Conservation (phyloP, 2,113 vertebrate genomes). For the Orcinus orca region DNA sequence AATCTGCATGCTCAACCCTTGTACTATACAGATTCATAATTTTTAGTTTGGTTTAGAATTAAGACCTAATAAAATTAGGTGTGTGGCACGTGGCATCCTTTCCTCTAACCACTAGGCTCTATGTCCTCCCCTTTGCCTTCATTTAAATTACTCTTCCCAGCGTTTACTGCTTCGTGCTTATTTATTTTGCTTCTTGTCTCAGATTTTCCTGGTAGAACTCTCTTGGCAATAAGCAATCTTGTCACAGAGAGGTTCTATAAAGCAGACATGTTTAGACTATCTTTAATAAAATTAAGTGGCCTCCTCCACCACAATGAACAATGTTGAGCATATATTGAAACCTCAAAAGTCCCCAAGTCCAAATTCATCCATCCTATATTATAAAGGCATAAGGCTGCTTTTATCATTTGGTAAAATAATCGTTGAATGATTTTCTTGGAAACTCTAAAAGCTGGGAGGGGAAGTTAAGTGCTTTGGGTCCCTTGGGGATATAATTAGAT, state of each 20-base stretch:
- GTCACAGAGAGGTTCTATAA: constrained; percentile 67
- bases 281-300: constrained; percentile 76
- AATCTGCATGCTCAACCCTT: not conserved
- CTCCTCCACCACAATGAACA: constrained; percentile 28
- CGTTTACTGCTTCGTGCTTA: constrained; percentile 36
- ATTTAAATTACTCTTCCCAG: constrained; percentile 30
- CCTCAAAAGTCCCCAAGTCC: constrained; percentile 18
- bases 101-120: not conserved
- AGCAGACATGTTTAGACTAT: constrained; percentile 72
- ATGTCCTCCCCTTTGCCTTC: not conserved
- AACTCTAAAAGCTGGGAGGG: constrained; percentile 71
- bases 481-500: constrained; percentile 79
- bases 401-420: constrained; percentile 75
- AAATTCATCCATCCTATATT: constrained; percentile 59
- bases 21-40: not conserved
- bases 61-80: constrained; percentile 10
- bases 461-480: constrained; percentile 64
- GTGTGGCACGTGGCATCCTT: not conserved
- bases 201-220: constrained; percentile 58
- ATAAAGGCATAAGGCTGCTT: constrained; percentile 74
- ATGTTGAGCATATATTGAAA: constrained; percentile 23
- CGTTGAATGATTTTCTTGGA: constrained; percentile 76
- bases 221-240: constrained; percentile 71
- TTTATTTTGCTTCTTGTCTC: constrained; percentile 68
- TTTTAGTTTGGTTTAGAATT: not conserved